These are phyloP conservation scores for Hypena proboscidalis DNA, from an alignment of 2,888 invertebrate genomes.

Conservation along the genomic window DNA sequence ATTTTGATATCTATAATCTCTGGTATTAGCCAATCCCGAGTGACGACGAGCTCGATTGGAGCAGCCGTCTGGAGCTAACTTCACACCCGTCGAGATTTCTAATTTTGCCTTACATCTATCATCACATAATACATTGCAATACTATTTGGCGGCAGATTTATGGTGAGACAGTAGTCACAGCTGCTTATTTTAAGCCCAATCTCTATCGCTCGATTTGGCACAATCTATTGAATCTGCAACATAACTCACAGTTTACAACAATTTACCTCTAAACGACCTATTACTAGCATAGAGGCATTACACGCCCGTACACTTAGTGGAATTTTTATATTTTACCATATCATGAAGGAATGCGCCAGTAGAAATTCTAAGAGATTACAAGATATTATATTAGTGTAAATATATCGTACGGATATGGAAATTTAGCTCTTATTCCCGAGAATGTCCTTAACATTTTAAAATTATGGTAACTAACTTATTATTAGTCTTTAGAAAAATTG, in stretches of 20 bases:
- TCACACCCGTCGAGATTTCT: too few relatives aligned
- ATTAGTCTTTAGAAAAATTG: constrained; percentile 20
- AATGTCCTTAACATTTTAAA: constrained; percentile 25
- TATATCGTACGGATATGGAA: constrained; percentile 42
- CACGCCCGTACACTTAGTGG: constrained; percentile 6
- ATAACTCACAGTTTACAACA: constrained; percentile 23
- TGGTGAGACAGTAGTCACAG: too few relatives aligned
- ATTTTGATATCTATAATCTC: too few relatives aligned
- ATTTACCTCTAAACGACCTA: constrained; percentile 42
- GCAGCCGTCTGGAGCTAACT: too few relatives aligned
- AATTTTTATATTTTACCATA: constrained; percentile 24
- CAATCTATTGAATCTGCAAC: neutral
- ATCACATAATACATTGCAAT: too few relatives aligned
- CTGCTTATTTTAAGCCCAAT: neutral
- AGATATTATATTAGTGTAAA: constrained; percentile 42
- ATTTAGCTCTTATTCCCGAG: constrained; percentile 25
- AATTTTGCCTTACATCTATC: too few relatives aligned
- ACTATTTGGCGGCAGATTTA: too few relatives aligned
- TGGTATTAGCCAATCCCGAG: too few relatives aligned
- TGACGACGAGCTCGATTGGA: too few relatives aligned
- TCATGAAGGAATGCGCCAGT: constrained; percentile 51
- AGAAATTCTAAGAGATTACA: constrained; percentile 74
- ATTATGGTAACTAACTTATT: constrained; percentile 35
- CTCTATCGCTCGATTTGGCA: neutral
- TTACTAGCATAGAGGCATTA: constrained; percentile 13